Conservation (phyloP, 1,140 invertebrate species). For the Eufriesea mexicana region DNA sequence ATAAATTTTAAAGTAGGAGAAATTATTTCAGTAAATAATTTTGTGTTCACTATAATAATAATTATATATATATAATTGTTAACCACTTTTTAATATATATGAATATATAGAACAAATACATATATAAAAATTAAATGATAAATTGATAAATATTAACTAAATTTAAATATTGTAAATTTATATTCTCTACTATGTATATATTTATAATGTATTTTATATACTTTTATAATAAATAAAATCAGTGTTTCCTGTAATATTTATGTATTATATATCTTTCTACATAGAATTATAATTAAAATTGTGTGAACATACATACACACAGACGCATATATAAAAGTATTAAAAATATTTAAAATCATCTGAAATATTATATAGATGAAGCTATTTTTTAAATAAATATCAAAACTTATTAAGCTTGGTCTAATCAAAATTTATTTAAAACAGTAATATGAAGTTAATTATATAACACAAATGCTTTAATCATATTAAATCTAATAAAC, state of each 20-base stretch:
- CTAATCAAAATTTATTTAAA: slow-evolving; percentile 38
- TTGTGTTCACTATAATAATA: not conserved
- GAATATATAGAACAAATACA: too few relatives aligned
- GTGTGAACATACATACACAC: not conserved
- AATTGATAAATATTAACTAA: not conserved
- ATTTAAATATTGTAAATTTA: too few relatives aligned
- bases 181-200: not conserved
- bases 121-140: not conserved
- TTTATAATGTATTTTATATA: slow-evolving; percentile 19
- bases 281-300: not conserved
- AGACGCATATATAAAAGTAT: not conserved
- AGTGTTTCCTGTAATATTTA: not conserved
- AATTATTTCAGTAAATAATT: not conserved
- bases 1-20: not conserved
- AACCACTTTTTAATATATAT: not conserved
- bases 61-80: not conserved
- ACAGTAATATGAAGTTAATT: slow-evolving; percentile 10
- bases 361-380: not conserved
- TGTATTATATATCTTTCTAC: not conserved
- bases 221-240: slow-evolving; percentile 15
- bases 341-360: not conserved
- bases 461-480: not conserved
- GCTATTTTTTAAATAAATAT: slow-evolving; percentile 22
- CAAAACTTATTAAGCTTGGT: not conserved
- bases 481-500: not conserved